phyloP scores from a whole-genome alignment of 2,797 vertebrate species.

The Galagoides demidoff region DNA sequence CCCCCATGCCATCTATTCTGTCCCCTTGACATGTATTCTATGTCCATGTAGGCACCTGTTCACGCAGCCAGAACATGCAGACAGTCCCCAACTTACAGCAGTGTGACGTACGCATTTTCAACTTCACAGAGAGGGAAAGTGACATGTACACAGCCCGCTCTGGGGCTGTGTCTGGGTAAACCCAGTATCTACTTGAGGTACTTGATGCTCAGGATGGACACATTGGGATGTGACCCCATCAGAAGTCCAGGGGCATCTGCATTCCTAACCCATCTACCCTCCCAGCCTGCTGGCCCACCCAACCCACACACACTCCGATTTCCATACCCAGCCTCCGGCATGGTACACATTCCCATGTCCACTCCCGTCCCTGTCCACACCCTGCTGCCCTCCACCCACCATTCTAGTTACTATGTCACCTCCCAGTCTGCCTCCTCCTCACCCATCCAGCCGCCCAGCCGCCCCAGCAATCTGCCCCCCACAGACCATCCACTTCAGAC shows the following conservation, averaged over 20 bases:
- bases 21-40: not conserved
- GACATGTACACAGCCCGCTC: not conserved
- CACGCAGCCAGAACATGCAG: too few species aligned
- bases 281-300: too few species aligned
- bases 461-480: not conserved
- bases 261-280: not conserved
- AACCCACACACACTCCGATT: too few species aligned
- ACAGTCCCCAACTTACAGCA: rapidly evolving
- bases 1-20: not conserved
- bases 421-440: rapidly evolving
- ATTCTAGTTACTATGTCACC: rapidly evolving
- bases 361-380: too few species aligned
- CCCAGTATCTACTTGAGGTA: not conserved
- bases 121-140: not conserved
- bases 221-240: not conserved
- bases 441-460: rapidly evolving
- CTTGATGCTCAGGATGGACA: not conserved
- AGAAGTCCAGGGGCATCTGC: not conserved
- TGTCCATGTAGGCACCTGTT: not conserved
- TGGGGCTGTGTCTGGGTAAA: not conserved
- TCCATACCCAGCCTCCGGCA: too few species aligned
- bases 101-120: not conserved
- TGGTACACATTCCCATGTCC: not conserved
- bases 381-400: not conserved
- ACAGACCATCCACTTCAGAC: not conserved